Conservation (phyloP, 2,113 vertebrate genomes). For the Pipa parva region DNA sequence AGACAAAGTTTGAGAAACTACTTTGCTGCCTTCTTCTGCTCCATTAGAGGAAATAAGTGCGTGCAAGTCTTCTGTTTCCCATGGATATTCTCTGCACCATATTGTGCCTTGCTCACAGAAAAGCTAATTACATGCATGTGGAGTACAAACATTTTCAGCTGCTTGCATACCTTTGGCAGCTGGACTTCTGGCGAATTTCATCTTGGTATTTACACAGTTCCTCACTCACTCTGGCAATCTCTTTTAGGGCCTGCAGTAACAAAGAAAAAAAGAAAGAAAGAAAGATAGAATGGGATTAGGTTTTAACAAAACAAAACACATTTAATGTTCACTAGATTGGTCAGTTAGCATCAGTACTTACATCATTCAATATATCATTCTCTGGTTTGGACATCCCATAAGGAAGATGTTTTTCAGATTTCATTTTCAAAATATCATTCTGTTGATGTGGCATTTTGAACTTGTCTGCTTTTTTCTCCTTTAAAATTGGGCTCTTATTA, state of each 20-base stretch:
- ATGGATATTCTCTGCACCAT: no score
- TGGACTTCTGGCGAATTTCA: slow-evolving; percentile 76
- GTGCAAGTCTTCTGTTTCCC: no score
- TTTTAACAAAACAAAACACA: no score
- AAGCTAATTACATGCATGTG: background rate
- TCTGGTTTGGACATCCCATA: slow-evolving; percentile 56
- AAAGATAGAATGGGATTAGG: no score
- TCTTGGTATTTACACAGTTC: slow-evolving; percentile 95
- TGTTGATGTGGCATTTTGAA: background rate
- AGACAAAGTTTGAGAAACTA: no score
- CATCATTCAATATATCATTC: slow-evolving; percentile 76
- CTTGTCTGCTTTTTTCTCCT: slow-evolving; percentile 36
- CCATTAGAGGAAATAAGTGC: no score
- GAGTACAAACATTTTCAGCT: background rate
- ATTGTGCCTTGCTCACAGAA: no score
- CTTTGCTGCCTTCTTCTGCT: no score
- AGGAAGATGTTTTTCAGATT: slow-evolving; percentile 43
- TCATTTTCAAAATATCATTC: background rate
- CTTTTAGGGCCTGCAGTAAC: slow-evolving; percentile 86
- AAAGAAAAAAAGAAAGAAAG: no score
- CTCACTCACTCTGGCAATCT: slow-evolving; percentile 93
- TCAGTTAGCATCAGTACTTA: slow-evolving; percentile 62
- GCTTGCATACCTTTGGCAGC: slow-evolving; percentile 68
- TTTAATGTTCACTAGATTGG: no score
- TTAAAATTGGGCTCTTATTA: slow-evolving; percentile 5